Evolutionary conservation across 2,888 invertebrate species (phyloP), one percentile per base, ranked within the genome.

Genomic region (Resseliella maxima): DNA sequence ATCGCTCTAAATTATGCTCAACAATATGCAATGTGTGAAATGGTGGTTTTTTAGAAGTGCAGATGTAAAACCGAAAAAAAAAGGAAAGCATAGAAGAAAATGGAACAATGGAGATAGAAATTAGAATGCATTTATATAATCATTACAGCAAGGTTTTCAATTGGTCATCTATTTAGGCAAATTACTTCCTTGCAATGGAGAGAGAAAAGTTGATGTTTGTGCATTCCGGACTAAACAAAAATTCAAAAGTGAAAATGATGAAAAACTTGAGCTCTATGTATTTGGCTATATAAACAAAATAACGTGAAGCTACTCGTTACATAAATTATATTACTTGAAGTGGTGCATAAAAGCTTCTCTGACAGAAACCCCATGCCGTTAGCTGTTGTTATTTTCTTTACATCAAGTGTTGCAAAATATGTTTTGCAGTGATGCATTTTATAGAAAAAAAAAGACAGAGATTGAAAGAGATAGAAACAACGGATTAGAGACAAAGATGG

Each of bases 301-400:
- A 24, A 24, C 59, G 59, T 24, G 5, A 31, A 31, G 72, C 31
- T 8, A 31, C 31, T 72, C 72, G 35, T 72, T 72, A 72, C 35
- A 72, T 72, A 72, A 72, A 72, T 72, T 72, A 31, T 72, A 72
- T 72, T 27, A 72, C 31, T 72, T 31, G 72, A 31, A 31, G 72
- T 72, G 72, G 72, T 72, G 72, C 31, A 35, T 72, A 15, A n/a
- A 72, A 59, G 24, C 1, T 59, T 2, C 46, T 2, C 3, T 72
- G 72, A 31, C 31, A n/a, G 27, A 72, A 31, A 15, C 35, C 31
- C 31, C 72, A 35, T n/a, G 72, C 31, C 27, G 15, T 31, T 72
- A 31, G 72, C 72, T 72, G 31, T 72, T 72, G 5, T 72, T 72
- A 12, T 72, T 72, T 72, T 72, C 31, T 72, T 72, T 72, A 31